Base-by-base conservation (phyloP, 2,888 invertebrate species). In the Megalurothrips usitatus region DNA sequence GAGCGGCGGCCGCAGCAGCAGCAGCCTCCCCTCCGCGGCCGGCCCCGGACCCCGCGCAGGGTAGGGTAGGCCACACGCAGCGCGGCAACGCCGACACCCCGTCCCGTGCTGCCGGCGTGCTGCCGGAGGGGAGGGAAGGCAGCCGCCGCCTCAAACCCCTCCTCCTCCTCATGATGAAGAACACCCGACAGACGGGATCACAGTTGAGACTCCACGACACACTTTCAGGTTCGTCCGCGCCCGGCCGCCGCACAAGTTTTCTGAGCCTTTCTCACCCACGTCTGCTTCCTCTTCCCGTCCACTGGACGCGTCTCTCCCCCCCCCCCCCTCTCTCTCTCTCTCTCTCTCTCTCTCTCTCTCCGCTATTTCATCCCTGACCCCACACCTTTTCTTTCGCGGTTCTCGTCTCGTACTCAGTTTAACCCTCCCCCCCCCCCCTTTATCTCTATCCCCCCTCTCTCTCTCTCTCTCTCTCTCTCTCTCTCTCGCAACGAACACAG, bases 181-280 rank as follows among this genome's bases (percentile, higher is more conserved):
- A 75, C 68, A 26, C 26, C 68, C 68, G 68, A 75, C 68, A 75
- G 68, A n/a, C 23, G 68, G 68, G 68, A 75, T 75, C 68, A 75
- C 68, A 75, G 68, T 75, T 75, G 68, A 68, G 68, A 68, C 68
- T 68, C 68, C 68, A 75, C 68, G 68, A 75, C 68, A 75, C 68
- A 75, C 68, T 75, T 75, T 75, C 68, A 12, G 68, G 23, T 26
- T 26, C 68, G 23, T n/a, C 23, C 23, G n/a, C 68, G 68, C 23
- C 68, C 68, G 26, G 68, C 68, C 8, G 12, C 68, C n/a, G 23
- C 68, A n/a, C n/a, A 75, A 26, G 11, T 75, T 26, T 75, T 26
- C 23, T 75, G 68, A 75, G 68, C 68, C 26, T 26, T n/a, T 58
- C 58, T 19, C 58, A 17, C 58, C n/a, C 58, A 17, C n/a, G 19